Conservation (phyloP, 2,888 invertebrate genomes). For the Habrosyne pyritoides region DNA sequence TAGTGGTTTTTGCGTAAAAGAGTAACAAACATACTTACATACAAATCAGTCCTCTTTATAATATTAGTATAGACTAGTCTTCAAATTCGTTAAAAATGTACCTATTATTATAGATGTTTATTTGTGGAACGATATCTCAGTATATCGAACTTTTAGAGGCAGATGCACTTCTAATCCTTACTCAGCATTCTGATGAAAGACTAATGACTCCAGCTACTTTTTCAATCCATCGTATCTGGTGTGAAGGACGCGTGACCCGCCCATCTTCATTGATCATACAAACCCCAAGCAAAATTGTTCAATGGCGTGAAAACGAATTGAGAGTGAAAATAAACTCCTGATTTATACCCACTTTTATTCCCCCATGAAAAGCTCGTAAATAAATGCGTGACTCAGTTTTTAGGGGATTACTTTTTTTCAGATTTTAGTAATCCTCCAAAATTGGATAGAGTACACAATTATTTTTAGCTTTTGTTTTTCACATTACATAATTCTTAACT, state of each 20-base stretch:
- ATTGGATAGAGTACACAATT: background rate
- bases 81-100: too few species aligned
- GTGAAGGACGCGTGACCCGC: slow-evolving; percentile 5
- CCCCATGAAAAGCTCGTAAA: slow-evolving; percentile 28
- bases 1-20: too few species aligned
- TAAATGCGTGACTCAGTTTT: slow-evolving; percentile 9
- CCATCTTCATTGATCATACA: slow-evolving; percentile 19
- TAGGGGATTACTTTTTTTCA: background rate
- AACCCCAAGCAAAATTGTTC: slow-evolving; percentile 30
- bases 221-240: slow-evolving; percentile 10
- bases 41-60: too few species aligned
- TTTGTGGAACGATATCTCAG: background rate
- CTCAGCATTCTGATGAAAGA: background rate
- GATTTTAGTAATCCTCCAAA: background rate
- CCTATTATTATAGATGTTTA: too few species aligned
- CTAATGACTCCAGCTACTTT: background rate
- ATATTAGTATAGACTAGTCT: too few species aligned
- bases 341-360: slow-evolving; percentile 35
- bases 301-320: slow-evolving; percentile 33
- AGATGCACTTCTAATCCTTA: background rate
- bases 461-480: background rate
- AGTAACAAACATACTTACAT: too few species aligned
- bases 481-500: background rate
- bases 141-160: background rate
- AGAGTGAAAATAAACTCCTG: slow-evolving; percentile 33